Evolutionary conservation across 1,140 invertebrate species (phyloP), one percentile per base, ranked within the genome.

Genomic region (Trissolcus basalis): DNA sequence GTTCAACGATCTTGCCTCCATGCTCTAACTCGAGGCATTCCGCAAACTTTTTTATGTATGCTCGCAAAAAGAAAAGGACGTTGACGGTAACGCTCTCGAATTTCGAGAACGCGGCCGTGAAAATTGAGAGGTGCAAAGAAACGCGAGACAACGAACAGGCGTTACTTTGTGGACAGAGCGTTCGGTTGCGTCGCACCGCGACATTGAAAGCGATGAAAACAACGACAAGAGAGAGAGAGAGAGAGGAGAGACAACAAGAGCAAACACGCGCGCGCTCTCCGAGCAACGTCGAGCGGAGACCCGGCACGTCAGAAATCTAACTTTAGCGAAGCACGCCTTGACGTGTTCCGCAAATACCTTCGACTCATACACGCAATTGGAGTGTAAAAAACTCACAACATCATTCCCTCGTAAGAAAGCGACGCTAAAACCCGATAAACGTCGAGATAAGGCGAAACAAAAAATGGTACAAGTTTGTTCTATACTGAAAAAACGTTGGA

Each of bases 271-370:
- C 51, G 19, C n/a, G n/a, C n/a, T n/a, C 35, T 13, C 35, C 51
- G 36, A n/a, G 43, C 11, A 7, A 44, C 44, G 39, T 12, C 12
- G 11, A 44, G 56, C 64, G 68, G 75, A 61, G 51, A 70, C 60
- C 19, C 72, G 65, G 67, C 60, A 77, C 67, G 59, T 60, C 47
- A 77, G 63, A 75, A 48, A 59, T 70, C 76, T 82, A 82, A 77
- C 58, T 78, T 80, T 80, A 81, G 81, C 68, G 12, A 72, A 70
- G 60, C 79, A 59, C 59, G 70, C 58, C 69, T 80, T 78, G 74
- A 71, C 60, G 70, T 45, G 73, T 70, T 63, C 60, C 56, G 48
- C 58, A 68, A 77, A 79, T 76, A 78, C 51, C 58, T 63, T 19
- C 51, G 69, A 53, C 69, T 67, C 61, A 67, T 71, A 67, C 56